Conservation (phyloP, 2,113 vertebrate genomes). For the Ranitomeya imitator region DNA sequence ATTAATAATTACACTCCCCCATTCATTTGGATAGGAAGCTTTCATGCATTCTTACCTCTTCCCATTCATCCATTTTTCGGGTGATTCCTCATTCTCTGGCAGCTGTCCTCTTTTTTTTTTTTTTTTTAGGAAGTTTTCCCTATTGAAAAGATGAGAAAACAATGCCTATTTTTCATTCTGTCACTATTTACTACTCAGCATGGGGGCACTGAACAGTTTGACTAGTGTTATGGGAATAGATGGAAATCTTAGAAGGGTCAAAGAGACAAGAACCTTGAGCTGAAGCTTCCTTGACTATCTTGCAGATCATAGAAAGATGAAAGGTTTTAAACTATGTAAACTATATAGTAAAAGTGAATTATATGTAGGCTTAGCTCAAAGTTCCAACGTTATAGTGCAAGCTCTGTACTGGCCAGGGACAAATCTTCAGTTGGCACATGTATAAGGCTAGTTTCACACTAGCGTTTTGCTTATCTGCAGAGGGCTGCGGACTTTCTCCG, state of each 20-base stretch:
- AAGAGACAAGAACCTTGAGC: not conserved
- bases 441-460: too few relatives aligned
- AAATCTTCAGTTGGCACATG: too few relatives aligned
- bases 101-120: constrained; percentile 22
- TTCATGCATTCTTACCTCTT: constrained; percentile 45
- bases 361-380: not conserved
- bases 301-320: not conserved
- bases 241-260: not conserved
- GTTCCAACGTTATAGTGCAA: not conserved
- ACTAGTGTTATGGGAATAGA: constrained; percentile 9
- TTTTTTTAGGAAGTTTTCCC: constrained; percentile 44
- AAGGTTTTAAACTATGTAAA: too few relatives aligned
- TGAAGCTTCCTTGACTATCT: not conserved
- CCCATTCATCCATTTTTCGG: constrained; percentile 40
- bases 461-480: too few relatives aligned
- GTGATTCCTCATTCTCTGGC: constrained; percentile 18
- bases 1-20: constrained; percentile 55
- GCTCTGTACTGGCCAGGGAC: too few relatives aligned
- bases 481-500: too few relatives aligned
- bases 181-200: not conserved
- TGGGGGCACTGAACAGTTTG: constrained; percentile 8
- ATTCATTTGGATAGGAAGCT: constrained; percentile 54
- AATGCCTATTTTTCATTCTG: constrained; percentile 34
- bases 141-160: constrained; percentile 10
- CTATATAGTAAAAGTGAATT: too few relatives aligned